phyloP scores from a whole-genome alignment of 2,113 vertebrate species.

The Paraplagusia blochii region DNA sequence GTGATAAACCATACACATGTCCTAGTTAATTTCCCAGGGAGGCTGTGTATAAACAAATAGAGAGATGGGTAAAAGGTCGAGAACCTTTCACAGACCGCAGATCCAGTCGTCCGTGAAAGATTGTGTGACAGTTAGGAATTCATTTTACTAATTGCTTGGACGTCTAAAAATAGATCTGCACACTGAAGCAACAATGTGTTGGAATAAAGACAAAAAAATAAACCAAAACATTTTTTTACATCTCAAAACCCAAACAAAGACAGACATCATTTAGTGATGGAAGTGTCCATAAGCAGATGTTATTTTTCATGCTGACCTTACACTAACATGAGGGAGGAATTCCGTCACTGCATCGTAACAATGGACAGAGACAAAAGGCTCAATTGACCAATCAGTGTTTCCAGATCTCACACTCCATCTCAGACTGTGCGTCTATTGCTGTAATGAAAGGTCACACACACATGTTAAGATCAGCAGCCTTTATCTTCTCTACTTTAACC shows the following conservation, averaged over 20 bases:
- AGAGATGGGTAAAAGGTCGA: conserved; percentile 30
- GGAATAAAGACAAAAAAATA: too few species aligned
- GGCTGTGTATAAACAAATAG: conserved; percentile 32
- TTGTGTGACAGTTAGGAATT: conserved; percentile 62
- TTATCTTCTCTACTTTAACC: conserved; percentile 29
- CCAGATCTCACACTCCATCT: conserved; percentile 13
- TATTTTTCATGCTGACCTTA: conserved; percentile 18
- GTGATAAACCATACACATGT: neutral
- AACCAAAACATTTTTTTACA: neutral
- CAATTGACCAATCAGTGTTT: conserved; percentile 9
- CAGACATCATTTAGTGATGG: neutral
- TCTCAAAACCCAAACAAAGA: neutral
- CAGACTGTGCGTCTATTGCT: too few species aligned
- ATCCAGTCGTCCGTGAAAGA: conserved; percentile 57
- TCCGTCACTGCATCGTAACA: conserved; percentile 25
- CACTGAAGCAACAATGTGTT: conserved; percentile 15
- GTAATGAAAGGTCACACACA: too few species aligned
- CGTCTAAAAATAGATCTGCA: conserved; percentile 59
- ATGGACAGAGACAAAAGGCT: conserved; percentile 23
- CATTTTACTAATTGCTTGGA: conserved; percentile 75
- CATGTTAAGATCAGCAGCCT: neutral
- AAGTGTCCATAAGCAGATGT: neutral
- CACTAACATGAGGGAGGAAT: conserved; percentile 28
- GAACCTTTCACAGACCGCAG: conserved; percentile 26
- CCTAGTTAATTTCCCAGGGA: conserved; percentile 10